Percentiles rank a stretch among this genome's conserved stretches.
Conservation (phyloP, 2,113 vertebrate species). For the Ursus arctos region DNA sequence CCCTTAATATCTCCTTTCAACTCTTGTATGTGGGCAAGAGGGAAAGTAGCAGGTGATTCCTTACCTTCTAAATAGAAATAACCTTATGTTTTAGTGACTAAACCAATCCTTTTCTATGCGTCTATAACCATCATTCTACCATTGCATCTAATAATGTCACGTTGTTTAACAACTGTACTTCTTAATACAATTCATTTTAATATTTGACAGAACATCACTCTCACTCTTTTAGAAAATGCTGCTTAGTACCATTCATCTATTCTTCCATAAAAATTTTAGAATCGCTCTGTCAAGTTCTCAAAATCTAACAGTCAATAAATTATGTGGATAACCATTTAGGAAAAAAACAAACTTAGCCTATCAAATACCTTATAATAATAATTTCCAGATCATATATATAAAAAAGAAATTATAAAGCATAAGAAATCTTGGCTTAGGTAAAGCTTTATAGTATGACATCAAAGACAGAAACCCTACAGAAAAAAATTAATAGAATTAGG, state of each 20-base stretch:
- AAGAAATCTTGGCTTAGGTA: conserved; percentile 1
- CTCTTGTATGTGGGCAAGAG: background rate
- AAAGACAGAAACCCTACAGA: conserved; percentile 4
- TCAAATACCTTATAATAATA: background rate
- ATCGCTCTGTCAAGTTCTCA: conserved; percentile 35
- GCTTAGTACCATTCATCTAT: background rate
- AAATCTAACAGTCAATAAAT: conserved; percentile 21
- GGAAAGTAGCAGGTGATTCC: background rate
- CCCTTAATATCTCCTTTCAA: background rate
- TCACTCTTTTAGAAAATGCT: background rate
- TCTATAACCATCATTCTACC: background rate
- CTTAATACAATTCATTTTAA: conserved; percentile 5
- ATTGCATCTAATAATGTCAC: background rate
- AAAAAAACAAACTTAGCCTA: background rate
- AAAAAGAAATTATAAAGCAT: conserved; percentile 27
- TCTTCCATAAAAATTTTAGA: conserved; percentile 1
- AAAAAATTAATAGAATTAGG: background rate
- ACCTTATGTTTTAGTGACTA: background rate
- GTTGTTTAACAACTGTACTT: background rate
- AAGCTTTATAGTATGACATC: background rate
- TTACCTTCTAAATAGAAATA: background rate
- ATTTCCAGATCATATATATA: background rate
- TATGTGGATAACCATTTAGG: background rate
- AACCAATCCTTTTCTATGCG: background rate
- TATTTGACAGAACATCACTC: background rate